Evolutionary conservation across 2,888 invertebrate species (phyloP).

Genomic region (Thymelicus sylvestris): DNA sequence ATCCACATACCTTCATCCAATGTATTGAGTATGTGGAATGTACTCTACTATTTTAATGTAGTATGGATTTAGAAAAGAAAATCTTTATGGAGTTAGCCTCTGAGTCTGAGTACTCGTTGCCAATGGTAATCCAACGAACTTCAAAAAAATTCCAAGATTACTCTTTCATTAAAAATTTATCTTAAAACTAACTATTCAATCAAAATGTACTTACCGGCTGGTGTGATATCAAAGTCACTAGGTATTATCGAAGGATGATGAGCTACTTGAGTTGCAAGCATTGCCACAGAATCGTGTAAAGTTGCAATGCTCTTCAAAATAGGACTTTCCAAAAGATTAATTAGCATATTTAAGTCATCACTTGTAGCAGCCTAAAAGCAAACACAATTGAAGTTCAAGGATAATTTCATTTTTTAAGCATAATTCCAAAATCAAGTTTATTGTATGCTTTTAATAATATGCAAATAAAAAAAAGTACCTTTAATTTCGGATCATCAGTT

Average conservation of each 20-base stretch:
- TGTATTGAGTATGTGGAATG: too few species aligned
- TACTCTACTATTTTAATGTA: too few species aligned
- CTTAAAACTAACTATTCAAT: too few species aligned
- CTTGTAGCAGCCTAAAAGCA: conserved; percentile 80
- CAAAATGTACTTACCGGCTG: conserved; percentile 83
- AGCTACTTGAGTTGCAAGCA: conserved; percentile 93
- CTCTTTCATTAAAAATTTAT: too few species aligned
- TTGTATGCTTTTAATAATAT: conserved; percentile 36
- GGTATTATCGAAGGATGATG: conserved; percentile 97
- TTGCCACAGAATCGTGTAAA: conserved; percentile 95
- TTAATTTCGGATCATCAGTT: conserved; percentile 92
- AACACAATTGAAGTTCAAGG: neutral
- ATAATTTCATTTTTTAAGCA: too few species aligned
- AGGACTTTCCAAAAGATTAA: conserved; percentile 94
- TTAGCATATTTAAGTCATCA: conserved; percentile 92
- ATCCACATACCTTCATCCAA: too few species aligned
- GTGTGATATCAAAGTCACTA: conserved; percentile 96
- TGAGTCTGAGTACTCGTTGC: too few species aligned
- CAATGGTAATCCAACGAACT: too few species aligned
- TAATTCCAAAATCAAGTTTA: too few species aligned
- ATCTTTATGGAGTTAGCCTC: too few species aligned
- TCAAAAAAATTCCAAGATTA: too few species aligned
- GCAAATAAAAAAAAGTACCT: conserved; percentile 80
- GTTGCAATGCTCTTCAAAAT: conserved; percentile 95
- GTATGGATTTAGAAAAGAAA: too few species aligned